Conservation (phyloP, 2,797 vertebrate species). For the Tauraco hartlaubi region DNA sequence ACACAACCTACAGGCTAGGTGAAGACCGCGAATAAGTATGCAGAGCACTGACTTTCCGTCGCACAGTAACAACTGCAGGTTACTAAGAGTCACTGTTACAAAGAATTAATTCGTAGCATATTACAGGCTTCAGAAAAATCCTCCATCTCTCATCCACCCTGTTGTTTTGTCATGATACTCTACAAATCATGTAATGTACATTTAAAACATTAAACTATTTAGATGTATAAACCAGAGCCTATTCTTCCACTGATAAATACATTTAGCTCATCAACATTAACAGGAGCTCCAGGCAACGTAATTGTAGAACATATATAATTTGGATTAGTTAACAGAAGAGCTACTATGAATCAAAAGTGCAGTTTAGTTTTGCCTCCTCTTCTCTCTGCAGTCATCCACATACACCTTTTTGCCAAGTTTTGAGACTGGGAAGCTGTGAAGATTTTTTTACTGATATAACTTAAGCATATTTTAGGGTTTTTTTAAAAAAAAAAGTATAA, state of each 20-base stretch:
- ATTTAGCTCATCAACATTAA: conserved; percentile 31
- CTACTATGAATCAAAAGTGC: neutral
- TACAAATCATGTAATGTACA: neutral
- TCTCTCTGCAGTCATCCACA: neutral
- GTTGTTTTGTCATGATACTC: neutral
- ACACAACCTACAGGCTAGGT: neutral
- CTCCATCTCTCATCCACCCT: neutral
- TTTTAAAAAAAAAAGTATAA: neutral
- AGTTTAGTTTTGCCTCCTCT: neutral
- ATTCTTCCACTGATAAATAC: conserved; percentile 20
- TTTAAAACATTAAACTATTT: conserved; percentile 21
- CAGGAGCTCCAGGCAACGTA: neutral
- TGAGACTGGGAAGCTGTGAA: neutral
- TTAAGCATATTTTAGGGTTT: neutral
- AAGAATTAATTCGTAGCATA: neutral
- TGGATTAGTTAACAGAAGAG: neutral
- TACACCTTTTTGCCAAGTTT: neutral
- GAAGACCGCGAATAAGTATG: neutral
- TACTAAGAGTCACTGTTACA: neutral
- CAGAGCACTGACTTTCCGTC: neutral
- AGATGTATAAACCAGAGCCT: neutral
- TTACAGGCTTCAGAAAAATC: neutral
- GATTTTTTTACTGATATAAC: neutral
- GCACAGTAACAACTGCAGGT: neutral
- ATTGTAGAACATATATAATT: conserved; percentile 29